Evolutionary conservation across 1,140 invertebrate genomes (phyloP).

Genomic region (Halictus rubicundus): DNA sequence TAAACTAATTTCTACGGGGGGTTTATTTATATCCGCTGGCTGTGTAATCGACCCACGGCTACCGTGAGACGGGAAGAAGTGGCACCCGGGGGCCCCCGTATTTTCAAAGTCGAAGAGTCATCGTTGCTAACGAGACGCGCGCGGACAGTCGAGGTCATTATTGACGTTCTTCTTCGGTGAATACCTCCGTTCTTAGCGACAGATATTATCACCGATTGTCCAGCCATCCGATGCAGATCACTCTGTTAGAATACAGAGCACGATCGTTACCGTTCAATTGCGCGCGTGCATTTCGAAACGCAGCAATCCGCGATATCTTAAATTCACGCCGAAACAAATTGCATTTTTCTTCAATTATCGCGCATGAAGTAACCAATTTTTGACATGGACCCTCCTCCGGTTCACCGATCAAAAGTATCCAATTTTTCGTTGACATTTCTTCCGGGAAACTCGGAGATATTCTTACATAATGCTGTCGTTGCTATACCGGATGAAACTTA

Average conservation of each 20-base stretch:
- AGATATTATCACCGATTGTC: slow-evolving; percentile 61
- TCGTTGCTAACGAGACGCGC: slow-evolving; percentile 72
- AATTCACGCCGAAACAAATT: too few species aligned
- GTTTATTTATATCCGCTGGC: slow-evolving; percentile 61
- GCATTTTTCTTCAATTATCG: too few species aligned
- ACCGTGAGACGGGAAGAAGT: slow-evolving; percentile 57
- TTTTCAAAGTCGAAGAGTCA: slow-evolving; percentile 72
- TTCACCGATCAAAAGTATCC: too few species aligned
- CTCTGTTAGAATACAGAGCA: slow-evolving; percentile 41
- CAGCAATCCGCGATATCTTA: too few species aligned
- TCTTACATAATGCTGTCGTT: too few species aligned
- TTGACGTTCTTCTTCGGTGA: slow-evolving; percentile 59
- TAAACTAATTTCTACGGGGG: slow-evolving; percentile 61
- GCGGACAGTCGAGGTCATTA: slow-evolving; percentile 54
- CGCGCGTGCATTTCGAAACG: slow-evolving; percentile 41
- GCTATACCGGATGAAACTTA: too few species aligned
- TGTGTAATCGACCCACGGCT: slow-evolving; percentile 66
- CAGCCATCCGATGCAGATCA: slow-evolving; percentile 29
- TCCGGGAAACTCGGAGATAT: too few species aligned
- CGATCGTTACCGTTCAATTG: slow-evolving; percentile 60
- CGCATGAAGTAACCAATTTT: too few species aligned
- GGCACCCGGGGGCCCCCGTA: slow-evolving; percentile 24
- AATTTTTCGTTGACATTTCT: too few species aligned
- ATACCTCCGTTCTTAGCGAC: slow-evolving; percentile 62
- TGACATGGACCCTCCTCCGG: too few species aligned